A percentile compares a stretch with the other conserved stretches of the same genome.
Evolutionary conservation across 2,888 invertebrate genomes (phyloP).

Genomic region (Lithophane socia): DNA sequence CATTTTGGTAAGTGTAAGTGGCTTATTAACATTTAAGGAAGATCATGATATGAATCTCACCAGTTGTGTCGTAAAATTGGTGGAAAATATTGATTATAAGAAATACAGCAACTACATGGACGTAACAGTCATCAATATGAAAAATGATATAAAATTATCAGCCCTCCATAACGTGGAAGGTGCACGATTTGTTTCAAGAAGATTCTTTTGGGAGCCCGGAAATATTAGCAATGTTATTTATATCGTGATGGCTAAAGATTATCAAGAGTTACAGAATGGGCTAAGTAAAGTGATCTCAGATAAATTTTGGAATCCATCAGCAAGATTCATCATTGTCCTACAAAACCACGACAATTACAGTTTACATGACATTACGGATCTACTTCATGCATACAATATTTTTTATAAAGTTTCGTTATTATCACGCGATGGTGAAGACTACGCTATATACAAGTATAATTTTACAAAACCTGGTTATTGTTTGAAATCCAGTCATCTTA

Average conservation of each 20-base stretch:
- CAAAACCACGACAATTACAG: slow-evolving; percentile 49
- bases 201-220: slow-evolving; percentile 58
- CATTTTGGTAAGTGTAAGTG: background rate
- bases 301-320: slow-evolving; percentile 70
- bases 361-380: slow-evolving; percentile 57
- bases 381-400: slow-evolving; percentile 62
- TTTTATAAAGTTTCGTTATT: slow-evolving; percentile 35
- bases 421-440: slow-evolving; percentile 30
- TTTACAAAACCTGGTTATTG: slow-evolving; percentile 58
- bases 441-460: slow-evolving; percentile 55
- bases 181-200: slow-evolving; percentile 65
- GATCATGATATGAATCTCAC: slow-evolving; percentile 23
- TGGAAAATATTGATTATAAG: slow-evolving; percentile 52
- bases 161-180: slow-evolving; percentile 61
- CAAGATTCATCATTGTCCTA: slow-evolving; percentile 70
- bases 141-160: slow-evolving; percentile 56
- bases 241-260: slow-evolving; percentile 64
- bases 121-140: slow-evolving; percentile 65
- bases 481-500: slow-evolving; percentile 52
- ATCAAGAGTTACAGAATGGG: slow-evolving; percentile 60
- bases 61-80: slow-evolving; percentile 61
- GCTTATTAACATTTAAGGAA: slow-evolving; percentile 23
- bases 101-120: slow-evolving; percentile 41
- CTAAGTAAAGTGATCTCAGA: slow-evolving; percentile 61
- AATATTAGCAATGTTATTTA: slow-evolving; percentile 64